Conservation (phyloP, 2,888 invertebrate genomes). For the Tipula vernalis region DNA sequence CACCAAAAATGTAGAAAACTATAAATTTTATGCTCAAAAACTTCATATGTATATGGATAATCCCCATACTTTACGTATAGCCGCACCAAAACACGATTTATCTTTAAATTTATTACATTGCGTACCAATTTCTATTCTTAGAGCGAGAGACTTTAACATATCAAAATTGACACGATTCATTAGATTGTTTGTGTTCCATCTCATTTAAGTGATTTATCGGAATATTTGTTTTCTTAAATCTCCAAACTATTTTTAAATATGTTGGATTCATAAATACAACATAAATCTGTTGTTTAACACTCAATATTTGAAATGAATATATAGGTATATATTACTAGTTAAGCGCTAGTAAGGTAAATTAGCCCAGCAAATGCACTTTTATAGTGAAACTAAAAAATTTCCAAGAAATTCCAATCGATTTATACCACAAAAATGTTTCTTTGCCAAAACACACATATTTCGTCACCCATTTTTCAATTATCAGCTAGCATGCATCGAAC, state of each 20-base stretch:
- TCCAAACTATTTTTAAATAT: background rate
- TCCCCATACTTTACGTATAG: background rate
- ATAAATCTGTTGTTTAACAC: background rate
- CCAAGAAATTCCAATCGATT: background rate
- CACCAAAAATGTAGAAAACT: background rate
- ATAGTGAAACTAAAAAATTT: background rate
- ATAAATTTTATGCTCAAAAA: background rate
- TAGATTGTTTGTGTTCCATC: background rate
- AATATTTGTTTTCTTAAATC: background rate
- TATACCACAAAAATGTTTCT: background rate
- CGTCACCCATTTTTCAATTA: background rate
- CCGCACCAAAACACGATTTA: background rate
- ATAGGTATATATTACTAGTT: background rate
- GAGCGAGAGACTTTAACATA: background rate
- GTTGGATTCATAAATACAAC: background rate
- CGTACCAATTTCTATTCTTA: background rate
- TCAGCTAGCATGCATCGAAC: background rate
- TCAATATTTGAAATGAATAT: background rate
- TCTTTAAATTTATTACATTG: background rate
- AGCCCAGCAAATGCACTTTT: background rate
- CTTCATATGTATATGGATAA: background rate
- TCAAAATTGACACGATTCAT: background rate
- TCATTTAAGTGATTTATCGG: background rate
- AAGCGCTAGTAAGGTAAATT: background rate
- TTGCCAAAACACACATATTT: background rate